Evolutionary conservation across 2,797 vertebrate species (phyloP).

Genomic region (Cetoscarus ocellatus): DNA sequence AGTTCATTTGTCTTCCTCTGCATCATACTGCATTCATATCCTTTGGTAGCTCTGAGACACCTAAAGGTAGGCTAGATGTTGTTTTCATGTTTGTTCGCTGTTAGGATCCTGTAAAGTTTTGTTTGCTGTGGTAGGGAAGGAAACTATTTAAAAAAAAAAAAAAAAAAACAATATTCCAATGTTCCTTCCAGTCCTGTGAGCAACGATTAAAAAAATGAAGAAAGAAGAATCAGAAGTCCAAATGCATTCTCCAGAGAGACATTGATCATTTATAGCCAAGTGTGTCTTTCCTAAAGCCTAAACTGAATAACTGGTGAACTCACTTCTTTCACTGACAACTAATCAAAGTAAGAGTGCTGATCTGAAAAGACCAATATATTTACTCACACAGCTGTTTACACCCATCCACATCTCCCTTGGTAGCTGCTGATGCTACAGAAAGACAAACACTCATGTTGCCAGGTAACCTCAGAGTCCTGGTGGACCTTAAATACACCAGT

Average conservation of each 20-base stretch:
- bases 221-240: conserved; percentile 13
- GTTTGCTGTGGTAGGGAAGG: neutral
- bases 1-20: conserved; percentile 12
- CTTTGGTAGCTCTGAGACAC: neutral
- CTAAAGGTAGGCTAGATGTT: neutral
- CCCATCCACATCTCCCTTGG: conserved; percentile 54
- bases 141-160: too few species aligned
- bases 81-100: neutral
- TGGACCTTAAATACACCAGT: conserved; percentile 27
- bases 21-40: neutral
- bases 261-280: conserved; percentile 3
- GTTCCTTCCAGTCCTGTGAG: conserved; percentile 19
- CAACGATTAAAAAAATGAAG: neutral
- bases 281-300: conserved; percentile 1
- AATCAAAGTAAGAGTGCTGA: conserved; percentile 21
- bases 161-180: neutral
- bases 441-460: conserved; percentile 72
- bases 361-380: conserved; percentile 20
- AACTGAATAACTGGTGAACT: neutral
- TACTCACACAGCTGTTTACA: conserved; percentile 69
- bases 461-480: conserved; percentile 59
- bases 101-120: neutral
- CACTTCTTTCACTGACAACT: conserved; percentile 11
- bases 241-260: conserved; percentile 20
- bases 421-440: conserved; percentile 42